Conservation (phyloP, 2,888 invertebrate species). For the Orchestes rusci region DNA sequence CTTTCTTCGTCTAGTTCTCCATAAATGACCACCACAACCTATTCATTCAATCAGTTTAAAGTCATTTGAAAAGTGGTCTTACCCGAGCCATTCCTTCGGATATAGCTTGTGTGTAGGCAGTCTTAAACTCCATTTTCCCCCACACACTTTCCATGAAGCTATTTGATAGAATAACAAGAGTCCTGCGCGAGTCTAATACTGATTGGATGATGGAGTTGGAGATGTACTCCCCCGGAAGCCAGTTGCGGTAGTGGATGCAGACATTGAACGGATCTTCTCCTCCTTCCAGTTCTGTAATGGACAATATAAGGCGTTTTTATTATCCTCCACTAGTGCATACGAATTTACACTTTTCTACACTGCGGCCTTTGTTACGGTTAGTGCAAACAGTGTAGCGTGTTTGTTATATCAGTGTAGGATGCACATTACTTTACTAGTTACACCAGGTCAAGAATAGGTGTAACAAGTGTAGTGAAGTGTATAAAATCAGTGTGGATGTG, state of each 20-base stretch:
- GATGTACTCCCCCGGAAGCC: constrained; percentile 67
- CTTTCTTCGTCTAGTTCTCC: constrained; percentile 56
- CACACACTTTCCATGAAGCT: constrained; percentile 71
- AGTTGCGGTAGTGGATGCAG: constrained; percentile 68
- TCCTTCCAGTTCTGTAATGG: constrained; percentile 59
- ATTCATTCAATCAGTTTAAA: too few relatives aligned
- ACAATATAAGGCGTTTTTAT: too few relatives aligned
- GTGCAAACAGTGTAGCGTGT: too few relatives aligned
- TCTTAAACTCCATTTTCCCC: constrained; percentile 68
- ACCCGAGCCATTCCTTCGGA: constrained; percentile 57
- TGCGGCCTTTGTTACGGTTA: too few relatives aligned
- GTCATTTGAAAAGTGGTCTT: too few relatives aligned
- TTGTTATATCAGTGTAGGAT: too few relatives aligned
- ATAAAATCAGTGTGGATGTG: too few relatives aligned
- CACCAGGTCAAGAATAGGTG: too few relatives aligned
- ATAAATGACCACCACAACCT: constrained; percentile 62
- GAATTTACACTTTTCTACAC: too few relatives aligned
- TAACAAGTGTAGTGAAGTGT: too few relatives aligned
- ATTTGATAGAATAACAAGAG: constrained; percentile 63
- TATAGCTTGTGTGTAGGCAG: constrained; percentile 65
- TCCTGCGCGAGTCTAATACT: constrained; percentile 61
- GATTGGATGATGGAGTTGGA: constrained; percentile 63
- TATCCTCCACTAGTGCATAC: too few relatives aligned
- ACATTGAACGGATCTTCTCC: constrained; percentile 54
- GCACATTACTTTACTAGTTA: too few relatives aligned